Percentiles rank a stretch among this genome's conserved stretches.
phyloP scores from a whole-genome alignment of 2,113 vertebrate genomes.

The Rutilus rutilus region DNA sequence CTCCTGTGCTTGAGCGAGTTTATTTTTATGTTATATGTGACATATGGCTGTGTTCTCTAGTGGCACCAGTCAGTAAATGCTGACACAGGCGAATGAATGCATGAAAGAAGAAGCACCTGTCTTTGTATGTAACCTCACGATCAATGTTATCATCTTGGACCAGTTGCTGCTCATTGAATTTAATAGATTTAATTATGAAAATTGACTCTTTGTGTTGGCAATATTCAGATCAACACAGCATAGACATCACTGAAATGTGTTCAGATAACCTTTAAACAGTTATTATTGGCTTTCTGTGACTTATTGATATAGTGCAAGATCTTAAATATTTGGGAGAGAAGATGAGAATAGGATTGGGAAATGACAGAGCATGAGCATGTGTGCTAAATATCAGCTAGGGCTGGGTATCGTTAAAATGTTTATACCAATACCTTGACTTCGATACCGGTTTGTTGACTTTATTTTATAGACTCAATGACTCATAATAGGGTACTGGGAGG shows the following conservation, averaged over 20 bases:
- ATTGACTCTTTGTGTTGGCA: conserved; percentile 37
- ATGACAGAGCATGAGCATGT: neutral
- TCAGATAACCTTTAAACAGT: neutral
- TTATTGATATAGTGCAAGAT: neutral
- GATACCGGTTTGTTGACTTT: too few relatives aligned
- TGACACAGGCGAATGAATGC: neutral
- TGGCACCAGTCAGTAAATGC: neutral
- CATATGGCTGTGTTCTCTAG: neutral
- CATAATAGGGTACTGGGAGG: too few relatives aligned
- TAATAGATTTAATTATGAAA: conserved; percentile 67
- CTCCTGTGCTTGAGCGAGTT: neutral
- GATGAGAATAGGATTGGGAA: neutral
- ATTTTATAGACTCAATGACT: too few relatives aligned
- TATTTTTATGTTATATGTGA: neutral
- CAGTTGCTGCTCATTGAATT: conserved; percentile 49
- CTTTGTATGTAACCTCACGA: conserved; percentile 19
- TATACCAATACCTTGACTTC: too few relatives aligned
- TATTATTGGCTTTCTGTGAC: neutral
- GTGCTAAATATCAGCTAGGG: neutral
- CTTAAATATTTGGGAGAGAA: neutral
- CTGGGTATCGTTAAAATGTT: too few relatives aligned
- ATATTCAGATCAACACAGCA: neutral
- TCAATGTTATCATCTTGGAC: conserved; percentile 22
- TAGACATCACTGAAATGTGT: neutral
- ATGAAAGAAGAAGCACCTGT: conserved; percentile 35